These are phyloP conservation scores for Diphyllodes magnificus DNA, from an alignment of 2,113 vertebrate species.

Conservation along the genomic window DNA sequence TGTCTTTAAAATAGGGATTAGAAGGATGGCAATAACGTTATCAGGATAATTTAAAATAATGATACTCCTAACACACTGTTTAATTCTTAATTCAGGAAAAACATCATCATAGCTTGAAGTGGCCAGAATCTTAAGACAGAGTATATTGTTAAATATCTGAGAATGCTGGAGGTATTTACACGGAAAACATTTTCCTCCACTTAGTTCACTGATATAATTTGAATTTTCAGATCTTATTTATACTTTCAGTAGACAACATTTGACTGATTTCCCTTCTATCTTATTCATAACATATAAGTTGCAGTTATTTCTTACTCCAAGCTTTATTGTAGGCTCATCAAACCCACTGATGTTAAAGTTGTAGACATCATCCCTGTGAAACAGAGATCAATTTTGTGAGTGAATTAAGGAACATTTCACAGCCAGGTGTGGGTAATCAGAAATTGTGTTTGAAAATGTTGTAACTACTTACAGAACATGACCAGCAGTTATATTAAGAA, in stretches of 20 bases:
- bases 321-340: slow-evolving; percentile 76
- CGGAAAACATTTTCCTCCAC: background rate
- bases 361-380: slow-evolving; percentile 75
- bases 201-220: background rate
- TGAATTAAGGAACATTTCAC: background rate
- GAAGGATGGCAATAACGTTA: background rate
- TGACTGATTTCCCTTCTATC: background rate
- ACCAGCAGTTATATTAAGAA: slow-evolving; percentile 43
- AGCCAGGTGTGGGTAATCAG: background rate
- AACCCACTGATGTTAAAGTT: slow-evolving; percentile 68
- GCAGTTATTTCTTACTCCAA: slow-evolving; percentile 70
- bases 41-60: background rate
- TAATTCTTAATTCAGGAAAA: background rate
- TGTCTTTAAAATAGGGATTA: background rate
- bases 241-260: background rate
- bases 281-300: background rate
- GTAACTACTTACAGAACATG: slow-evolving; percentile 59
- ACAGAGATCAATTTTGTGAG: background rate
- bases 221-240: background rate
- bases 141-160: background rate
- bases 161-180: background rate
- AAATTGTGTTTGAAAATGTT: background rate
- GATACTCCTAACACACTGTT: background rate
- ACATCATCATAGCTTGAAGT: background rate
- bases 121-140: background rate